Base-by-base conservation (phyloP, 1,140 invertebrate genomes). In the Asbolus verrucosus region DNA sequence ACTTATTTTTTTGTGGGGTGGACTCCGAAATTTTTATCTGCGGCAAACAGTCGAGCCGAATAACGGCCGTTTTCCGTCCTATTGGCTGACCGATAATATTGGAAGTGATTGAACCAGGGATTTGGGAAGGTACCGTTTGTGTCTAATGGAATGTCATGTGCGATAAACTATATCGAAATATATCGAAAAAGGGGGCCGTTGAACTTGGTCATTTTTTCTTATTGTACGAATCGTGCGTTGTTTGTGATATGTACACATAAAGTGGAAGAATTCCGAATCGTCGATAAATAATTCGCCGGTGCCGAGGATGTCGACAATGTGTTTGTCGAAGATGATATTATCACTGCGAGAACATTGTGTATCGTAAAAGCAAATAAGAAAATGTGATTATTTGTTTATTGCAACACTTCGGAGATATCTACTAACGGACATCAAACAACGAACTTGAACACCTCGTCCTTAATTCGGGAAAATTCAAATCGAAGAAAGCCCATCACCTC, bases 81-180 rank as follows among this genome's bases (percentile, higher is more conserved):
- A 67, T 67, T 69, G 54, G 19, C 24, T 61, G 30, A 33, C 36
- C 19, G 65, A 33, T 59, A 59, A 69, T 38, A n/a, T n/a, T n/a
- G n/a, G n/a, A 46, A 60, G 36, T 60, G 59, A 62, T 62, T 62
- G 59, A 62, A 62, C 67, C 33, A 61, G 39, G 33, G 60, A 69
- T 69, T 69, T 69, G 16, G 36, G 43, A 30, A 63, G 67, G 67
- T 69, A 69, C 67, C 67, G 67, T 69, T 62, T n/a, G 16, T 46
- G 27, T 18, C 43, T 63, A 69, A 69, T 69, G 67, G 67, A 63
- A 65, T 65, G 67, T 69, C 60, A 69, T 27, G 18, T 63, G 36
- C 43, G 67, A 69, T 69, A 69, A 69, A 61, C 36, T 59, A 61
- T 68, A 68, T 68, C 66, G 43, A 68, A 68, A 68, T 68, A 41